Base-by-base conservation (phyloP, 2,888 invertebrate genomes). In the Trissoscelio sp. region DNA sequence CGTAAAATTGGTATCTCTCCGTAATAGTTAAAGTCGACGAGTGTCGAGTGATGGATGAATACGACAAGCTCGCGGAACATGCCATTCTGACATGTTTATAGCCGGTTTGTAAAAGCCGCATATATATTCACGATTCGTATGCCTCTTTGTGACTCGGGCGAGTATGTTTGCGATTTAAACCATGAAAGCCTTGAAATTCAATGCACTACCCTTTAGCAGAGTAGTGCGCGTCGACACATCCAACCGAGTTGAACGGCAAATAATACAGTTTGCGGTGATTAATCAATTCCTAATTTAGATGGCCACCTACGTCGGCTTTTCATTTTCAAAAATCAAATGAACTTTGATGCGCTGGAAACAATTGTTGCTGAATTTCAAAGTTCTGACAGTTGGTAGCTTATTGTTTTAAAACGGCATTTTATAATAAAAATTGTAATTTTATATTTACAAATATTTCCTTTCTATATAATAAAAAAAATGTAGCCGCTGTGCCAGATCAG, bases 51-150 rank as follows among this genome's bases (percentile, higher is more conserved):
- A 91, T 91, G 89, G 89, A 91, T 91, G 89, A 90, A 89, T 86
- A 86, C 84, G 82, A 72, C 70, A 75, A 72, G 81, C 83, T 86
- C 85, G 84, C 83, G 86, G 88, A 88, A 88, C 87, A 88, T 86
- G 88, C 86, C 86, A 85, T 85, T 84, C 90, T 90, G 90, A 90
- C 91, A 88, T 91, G 91, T 91, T 91, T 91, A 91, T 90, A 90
- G 87, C 87, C 88, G 88, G 88, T 88, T 88, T 87, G 88, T 87
- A 88, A 87, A 87, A 87, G 87, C 85, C 85, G 82, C 83, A 83
- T 83, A 83, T 73, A 79, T 81, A 81, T 85, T 86, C 85, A 85
- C 85, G 83, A 85, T 83, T 85, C 85, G 85, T 83, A 84, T 83
- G 85, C 80, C 85, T 87, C 88, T 87, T 89, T 89, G 85, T 87